A percentile compares a stretch with the other conserved stretches of the same genome.
Evolutionary conservation across 2,113 vertebrate genomes (phyloP).

Genomic region (Boleophthalmus pectinirostris): DNA sequence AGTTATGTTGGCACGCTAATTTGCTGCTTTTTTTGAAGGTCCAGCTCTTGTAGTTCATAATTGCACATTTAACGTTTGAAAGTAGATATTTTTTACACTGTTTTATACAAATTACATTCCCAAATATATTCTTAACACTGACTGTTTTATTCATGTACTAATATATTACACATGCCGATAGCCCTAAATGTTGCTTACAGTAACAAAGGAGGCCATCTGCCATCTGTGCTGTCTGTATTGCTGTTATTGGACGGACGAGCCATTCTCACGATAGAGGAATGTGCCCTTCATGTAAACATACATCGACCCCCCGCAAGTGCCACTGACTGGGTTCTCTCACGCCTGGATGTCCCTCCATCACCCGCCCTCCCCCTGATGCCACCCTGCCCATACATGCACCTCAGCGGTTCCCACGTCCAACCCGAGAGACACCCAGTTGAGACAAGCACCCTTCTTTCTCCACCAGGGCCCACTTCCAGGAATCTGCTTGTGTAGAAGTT

Average conservation of each 20-base stretch:
- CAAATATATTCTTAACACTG: not conserved
- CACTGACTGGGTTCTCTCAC: slow-evolving; percentile 24
- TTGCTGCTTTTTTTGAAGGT: not conserved
- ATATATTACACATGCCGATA: not conserved
- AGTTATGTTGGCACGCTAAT: not conserved
- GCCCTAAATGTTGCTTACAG: slow-evolving; percentile 14
- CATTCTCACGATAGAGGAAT: slow-evolving; percentile 75
- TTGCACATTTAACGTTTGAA: not conserved
- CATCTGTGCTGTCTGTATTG: slow-evolving; percentile 57
- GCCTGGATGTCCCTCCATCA: slow-evolving; percentile 21
- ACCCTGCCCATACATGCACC: slow-evolving; percentile 28
- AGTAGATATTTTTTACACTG: not conserved
- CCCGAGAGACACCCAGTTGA: slow-evolving; percentile 25
- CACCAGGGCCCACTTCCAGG: slow-evolving; percentile 65
- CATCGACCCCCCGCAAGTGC: slow-evolving; percentile 45
- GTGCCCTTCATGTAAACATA: slow-evolving; percentile 61
- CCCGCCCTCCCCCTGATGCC: slow-evolving; percentile 16
- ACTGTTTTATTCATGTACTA: not conserved
- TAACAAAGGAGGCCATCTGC: slow-evolving; percentile 49
- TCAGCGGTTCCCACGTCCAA: slow-evolving; percentile 63
- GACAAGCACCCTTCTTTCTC: slow-evolving; percentile 51
- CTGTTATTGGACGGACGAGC: slow-evolving; percentile 38
- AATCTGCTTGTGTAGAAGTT: slow-evolving; percentile 69
- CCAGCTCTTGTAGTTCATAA: not conserved
- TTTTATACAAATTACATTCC: not conserved